Percentiles rank a stretch among this genome's conserved stretches.
phyloP scores from a whole-genome alignment of 37 sponge, comb jelly and placozoan genomes.

The Haliclona indistincta region DNA sequence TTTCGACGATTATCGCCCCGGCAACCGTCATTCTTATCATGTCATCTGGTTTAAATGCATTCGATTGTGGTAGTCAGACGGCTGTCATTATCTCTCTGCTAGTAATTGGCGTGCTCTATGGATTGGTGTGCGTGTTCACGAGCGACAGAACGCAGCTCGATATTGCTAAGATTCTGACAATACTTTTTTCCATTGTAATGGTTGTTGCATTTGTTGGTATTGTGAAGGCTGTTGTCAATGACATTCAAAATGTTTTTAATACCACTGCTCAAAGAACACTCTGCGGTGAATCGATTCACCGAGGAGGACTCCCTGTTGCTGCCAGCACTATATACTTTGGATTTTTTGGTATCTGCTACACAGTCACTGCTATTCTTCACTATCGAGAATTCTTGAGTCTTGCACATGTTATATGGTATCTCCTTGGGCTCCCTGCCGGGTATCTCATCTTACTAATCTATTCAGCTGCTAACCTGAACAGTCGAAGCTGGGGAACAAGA shows the following conservation, averaged over 20 bases:
- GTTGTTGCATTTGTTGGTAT: slow-evolving; percentile 59
- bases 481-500: slow-evolving; percentile 88
- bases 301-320: slow-evolving; percentile 21
- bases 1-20: slow-evolving; percentile 78
- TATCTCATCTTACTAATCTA: slow-evolving; percentile 87
- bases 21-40: slow-evolving; percentile 81
- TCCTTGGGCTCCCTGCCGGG: slow-evolving; percentile 83
- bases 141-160: slow-evolving; percentile 53
- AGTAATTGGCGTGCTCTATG: slow-evolving; percentile 47
- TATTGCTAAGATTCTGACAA: slow-evolving; percentile 61
- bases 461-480: slow-evolving; percentile 81
- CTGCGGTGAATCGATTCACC: slow-evolving; percentile 3
- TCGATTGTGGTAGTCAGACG: slow-evolving; percentile 3
- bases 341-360: slow-evolving; percentile 39
- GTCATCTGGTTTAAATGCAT: slow-evolving; percentile 57
- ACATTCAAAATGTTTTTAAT: slow-evolving; percentile 3
- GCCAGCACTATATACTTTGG: slow-evolving; percentile 46
- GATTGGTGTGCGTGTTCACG: slow-evolving; percentile 48
- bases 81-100: slow-evolving; percentile 7
- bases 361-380: slow-evolving; percentile 73
- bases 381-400: slow-evolving; percentile 46
- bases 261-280: not conserved
- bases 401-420: slow-evolving; percentile 78
- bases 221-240: slow-evolving; percentile 21
- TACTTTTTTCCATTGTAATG: slow-evolving; percentile 75